phyloP scores from a whole-genome alignment of 2,113 vertebrate genomes.

The Malurus melanocephalus region DNA sequence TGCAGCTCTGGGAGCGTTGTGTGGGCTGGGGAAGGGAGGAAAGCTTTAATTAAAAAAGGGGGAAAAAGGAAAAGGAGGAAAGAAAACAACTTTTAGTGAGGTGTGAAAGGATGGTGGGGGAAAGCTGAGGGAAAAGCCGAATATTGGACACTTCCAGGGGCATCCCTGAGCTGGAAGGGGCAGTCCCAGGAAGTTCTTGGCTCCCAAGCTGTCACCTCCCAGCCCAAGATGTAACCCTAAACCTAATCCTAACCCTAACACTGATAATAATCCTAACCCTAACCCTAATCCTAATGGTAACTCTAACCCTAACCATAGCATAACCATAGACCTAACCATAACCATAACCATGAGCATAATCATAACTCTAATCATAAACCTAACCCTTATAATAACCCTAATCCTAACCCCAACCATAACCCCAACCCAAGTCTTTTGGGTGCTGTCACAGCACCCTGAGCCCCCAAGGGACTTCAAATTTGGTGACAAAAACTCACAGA shows the following conservation, averaged over 20 bases:
- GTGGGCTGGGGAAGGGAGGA: constrained; percentile 17
- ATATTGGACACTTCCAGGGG: neutral
- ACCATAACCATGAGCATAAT: too few relatives aligned
- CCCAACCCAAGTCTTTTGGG: neutral
- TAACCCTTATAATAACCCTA: too few relatives aligned
- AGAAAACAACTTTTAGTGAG: constrained; percentile 5
- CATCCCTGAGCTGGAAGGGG: neutral
- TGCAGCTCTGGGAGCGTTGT: neutral
- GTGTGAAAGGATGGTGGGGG: neutral
- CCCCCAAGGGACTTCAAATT: rapidly evolving
- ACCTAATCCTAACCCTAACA: too few relatives aligned
- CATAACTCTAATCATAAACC: too few relatives aligned
- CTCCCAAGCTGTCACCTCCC: rapidly evolving
- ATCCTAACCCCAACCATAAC: too few relatives aligned
- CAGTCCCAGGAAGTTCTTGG: neutral
- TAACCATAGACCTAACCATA: too few relatives aligned
- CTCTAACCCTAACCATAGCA: too few relatives aligned
- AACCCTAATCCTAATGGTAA: too few relatives aligned
- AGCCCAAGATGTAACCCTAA: neutral
- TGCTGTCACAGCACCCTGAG: neutral
- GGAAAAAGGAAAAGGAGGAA: neutral
- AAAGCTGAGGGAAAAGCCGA: neutral
- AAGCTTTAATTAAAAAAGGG: constrained; percentile 9
- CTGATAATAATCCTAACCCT: too few relatives aligned
- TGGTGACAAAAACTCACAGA: neutral